These are phyloP conservation scores for Leuciscus waleckii DNA, from an alignment of 2,797 vertebrate species.

Conservation along the genomic window DNA sequence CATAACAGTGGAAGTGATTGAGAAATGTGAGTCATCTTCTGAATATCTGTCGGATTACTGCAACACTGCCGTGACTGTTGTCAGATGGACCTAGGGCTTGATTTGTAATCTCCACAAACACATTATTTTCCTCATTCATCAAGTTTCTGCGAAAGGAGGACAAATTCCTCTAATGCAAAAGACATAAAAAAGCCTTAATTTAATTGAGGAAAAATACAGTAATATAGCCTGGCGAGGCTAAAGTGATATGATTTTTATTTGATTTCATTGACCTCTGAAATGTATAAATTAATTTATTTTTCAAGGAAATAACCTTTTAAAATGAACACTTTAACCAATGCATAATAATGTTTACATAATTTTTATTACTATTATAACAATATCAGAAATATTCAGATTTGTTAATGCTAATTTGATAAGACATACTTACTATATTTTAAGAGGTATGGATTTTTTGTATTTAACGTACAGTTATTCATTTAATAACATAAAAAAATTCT, in stretches of 20 bases:
- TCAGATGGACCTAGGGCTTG: not conserved
- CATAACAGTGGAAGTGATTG: constrained; percentile 40
- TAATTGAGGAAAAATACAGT: not conserved
- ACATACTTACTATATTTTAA: not conserved
- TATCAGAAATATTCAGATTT: not conserved
- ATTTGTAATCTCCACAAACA: not conserved
- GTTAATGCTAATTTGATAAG: not conserved
- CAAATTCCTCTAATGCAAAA: not conserved
- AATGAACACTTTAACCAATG: not conserved
- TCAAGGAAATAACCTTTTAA: not conserved
- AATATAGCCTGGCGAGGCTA: not conserved
- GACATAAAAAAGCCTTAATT: constrained; percentile 2
- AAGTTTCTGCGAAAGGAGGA: not conserved
- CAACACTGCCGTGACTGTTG: constrained; percentile 11
- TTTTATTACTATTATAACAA: not conserved
- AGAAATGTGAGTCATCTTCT: constrained; percentile 33
- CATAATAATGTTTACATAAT: not conserved
- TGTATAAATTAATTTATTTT: not conserved
- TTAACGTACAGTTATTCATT: not conserved
- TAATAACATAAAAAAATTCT: not conserved
- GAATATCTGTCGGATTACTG: constrained; percentile 26
- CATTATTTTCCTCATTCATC: not conserved
- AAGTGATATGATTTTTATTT: not conserved
- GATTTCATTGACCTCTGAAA: not conserved
- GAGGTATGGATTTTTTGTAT: not conserved